phyloP scores from a whole-genome alignment of 2,888 invertebrate genomes.

The Phalangium opilio region DNA sequence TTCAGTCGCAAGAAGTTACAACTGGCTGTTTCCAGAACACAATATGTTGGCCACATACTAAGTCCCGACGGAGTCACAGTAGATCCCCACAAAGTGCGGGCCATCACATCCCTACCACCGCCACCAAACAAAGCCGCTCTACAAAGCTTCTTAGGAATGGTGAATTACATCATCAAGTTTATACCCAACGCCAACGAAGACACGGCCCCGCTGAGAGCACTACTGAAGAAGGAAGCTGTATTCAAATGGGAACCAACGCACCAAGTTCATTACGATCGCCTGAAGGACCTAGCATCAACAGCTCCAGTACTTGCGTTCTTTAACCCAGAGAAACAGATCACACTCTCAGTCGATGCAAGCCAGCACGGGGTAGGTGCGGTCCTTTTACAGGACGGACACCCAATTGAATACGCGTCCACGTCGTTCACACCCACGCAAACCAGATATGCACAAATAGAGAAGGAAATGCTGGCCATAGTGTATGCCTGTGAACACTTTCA shows the following conservation, averaged over 20 bases:
- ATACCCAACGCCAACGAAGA: background rate
- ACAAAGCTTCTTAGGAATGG: slow-evolving; percentile 11
- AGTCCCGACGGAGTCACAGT: slow-evolving; percentile 4
- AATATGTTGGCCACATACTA: slow-evolving; percentile 13
- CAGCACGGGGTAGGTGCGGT: slow-evolving; percentile 4
- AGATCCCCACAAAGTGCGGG: slow-evolving; percentile 6
- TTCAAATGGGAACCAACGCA: no score
- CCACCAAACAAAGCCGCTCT: slow-evolving; percentile 7
- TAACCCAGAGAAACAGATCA: no score
- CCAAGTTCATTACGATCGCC: no score
- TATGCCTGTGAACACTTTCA: no score
- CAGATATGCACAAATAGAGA: no score
- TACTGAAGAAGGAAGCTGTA: slow-evolving; percentile 3
- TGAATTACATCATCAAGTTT: slow-evolving; percentile 9
- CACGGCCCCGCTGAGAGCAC: background rate
- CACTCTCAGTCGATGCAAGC: slow-evolving; percentile 6
- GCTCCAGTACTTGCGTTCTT: no score
- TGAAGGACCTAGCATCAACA: no score
- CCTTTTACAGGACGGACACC: slow-evolving; percentile 5
- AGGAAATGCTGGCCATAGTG: no score
- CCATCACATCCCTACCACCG: background rate
- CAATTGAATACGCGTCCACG: no score
- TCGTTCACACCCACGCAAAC: no score
- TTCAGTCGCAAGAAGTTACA: slow-evolving; percentile 6
- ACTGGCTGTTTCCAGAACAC: background rate